These are phyloP conservation scores for Drosophila chauvacae DNA, from an alignment of 1,140 invertebrate genomes.

Conservation along the genomic window DNA sequence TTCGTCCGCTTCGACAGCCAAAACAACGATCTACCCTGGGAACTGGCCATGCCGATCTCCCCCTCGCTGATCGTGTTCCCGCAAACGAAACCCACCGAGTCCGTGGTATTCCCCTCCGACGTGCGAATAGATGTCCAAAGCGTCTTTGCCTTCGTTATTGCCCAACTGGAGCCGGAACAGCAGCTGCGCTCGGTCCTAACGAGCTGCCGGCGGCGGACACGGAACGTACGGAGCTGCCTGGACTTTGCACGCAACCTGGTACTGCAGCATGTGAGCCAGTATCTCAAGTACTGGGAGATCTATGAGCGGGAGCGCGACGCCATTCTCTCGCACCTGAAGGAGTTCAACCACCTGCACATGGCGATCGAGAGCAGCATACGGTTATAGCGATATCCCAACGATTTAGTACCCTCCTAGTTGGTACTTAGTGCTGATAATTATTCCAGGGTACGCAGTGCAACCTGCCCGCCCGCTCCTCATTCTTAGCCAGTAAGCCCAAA, in stretches of 20 bases:
- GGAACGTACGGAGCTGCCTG: constrained; percentile 63
- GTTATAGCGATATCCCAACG: constrained; percentile 46
- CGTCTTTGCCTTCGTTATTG: constrained; percentile 68
- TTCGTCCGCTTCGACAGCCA: constrained; percentile 68
- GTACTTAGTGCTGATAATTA: constrained; percentile 27
- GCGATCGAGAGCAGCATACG: constrained; percentile 68
- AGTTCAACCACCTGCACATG: constrained; percentile 71
- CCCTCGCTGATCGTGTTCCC: constrained; percentile 74
- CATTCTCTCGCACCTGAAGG: constrained; percentile 64
- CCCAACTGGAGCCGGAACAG: constrained; percentile 66
- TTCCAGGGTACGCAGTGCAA: constrained; percentile 16
- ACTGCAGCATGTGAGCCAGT: constrained; percentile 65
- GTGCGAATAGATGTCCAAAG: constrained; percentile 63
- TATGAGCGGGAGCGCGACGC: constrained; percentile 57
- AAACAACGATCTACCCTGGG: constrained; percentile 74
- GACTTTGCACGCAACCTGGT: constrained; percentile 69
- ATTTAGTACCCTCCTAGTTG: constrained; percentile 1
- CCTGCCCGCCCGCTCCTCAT: constrained; percentile 3
- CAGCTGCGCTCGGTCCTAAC: constrained; percentile 60
- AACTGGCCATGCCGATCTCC: constrained; percentile 59
- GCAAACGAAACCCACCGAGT: constrained; percentile 38
- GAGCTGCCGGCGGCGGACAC: constrained; percentile 54
- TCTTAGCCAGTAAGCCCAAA: constrained; percentile 46
- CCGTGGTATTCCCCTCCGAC: constrained; percentile 63
- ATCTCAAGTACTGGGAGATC: constrained; percentile 69